Evolutionary conservation across 1,140 invertebrate genomes (phyloP).

Genomic region (Amyelois transitella): DNA sequence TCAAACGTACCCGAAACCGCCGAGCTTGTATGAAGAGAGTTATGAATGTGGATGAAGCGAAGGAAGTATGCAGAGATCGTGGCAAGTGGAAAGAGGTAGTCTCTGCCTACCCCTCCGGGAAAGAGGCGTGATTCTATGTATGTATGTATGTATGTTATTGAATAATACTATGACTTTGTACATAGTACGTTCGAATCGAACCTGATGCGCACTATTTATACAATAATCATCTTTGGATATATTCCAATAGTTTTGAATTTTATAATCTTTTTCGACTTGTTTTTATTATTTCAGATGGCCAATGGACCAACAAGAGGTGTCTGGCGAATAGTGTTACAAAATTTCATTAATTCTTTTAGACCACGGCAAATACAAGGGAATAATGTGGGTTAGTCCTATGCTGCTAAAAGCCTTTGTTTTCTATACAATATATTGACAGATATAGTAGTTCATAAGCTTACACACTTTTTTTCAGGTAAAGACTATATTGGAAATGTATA

Average conservation of each 20-base stretch:
- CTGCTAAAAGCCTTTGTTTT: not conserved
- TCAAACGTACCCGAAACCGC: too few species aligned
- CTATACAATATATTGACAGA: not conserved
- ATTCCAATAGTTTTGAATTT: not conserved
- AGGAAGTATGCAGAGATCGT: too few species aligned
- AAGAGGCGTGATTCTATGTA: too few species aligned
- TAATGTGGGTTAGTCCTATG: slow-evolving; percentile 38
- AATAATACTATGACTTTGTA: too few species aligned
- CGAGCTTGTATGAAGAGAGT: too few species aligned
- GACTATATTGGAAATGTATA: slow-evolving; percentile 89
- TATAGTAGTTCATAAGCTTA: slow-evolving; percentile 1
- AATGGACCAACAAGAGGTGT: slow-evolving; percentile 44
- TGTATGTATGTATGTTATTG: too few species aligned
- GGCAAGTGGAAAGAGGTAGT: too few species aligned
- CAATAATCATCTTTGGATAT: not conserved
- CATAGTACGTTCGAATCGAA: too few species aligned
- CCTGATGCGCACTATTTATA: not conserved
- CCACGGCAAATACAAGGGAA: slow-evolving; percentile 45
- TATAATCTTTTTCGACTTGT: not conserved
- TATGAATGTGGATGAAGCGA: too few species aligned
- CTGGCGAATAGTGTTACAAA: slow-evolving; percentile 48
- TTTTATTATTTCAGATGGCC: slow-evolving; percentile 38
- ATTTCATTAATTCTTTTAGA: slow-evolving; percentile 60
- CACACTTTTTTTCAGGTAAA: slow-evolving; percentile 69
- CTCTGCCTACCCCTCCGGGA: too few species aligned